Base-by-base conservation (phyloP, 2,888 invertebrate species). In the Diaprepes abbreviatus region DNA sequence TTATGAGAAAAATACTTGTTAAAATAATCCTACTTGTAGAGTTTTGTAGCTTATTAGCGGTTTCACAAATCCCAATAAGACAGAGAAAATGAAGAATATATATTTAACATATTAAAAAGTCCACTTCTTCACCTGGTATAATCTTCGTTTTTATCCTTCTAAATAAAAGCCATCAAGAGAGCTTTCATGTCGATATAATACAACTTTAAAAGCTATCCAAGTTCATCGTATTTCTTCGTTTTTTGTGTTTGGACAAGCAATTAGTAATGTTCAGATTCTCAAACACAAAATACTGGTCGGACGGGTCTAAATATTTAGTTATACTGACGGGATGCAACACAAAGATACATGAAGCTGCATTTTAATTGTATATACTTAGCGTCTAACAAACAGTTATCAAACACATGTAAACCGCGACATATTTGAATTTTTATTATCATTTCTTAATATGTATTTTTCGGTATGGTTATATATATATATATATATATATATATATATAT, bases 201-300 rank as follows among this genome's bases (percentile, higher is more conserved):
- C 48, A 12, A 28, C 28, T 48, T 21, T 55, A 64, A 64, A 64
- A 64, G 54, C 55, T 55, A 55, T 40, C 64, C 33, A 4, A 63
- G 48, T 28, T 40, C 65, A 16, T 45, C 33, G 33, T 43, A 33
- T 43, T 36, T 40, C 48, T 50, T 45, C 35, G 14, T 16, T 52
- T 66, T 62, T 62, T 67, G 45, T 62, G 38, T 67, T 67, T 67
- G 67, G 67, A 67, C 67, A 67, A 67, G 60, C 62, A 67, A 67
- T 67, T 67, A 67, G 67, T 62, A 60, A 62, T 62, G 62, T 62
- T 60, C 67, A 48, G 48, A 67, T 62, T 67, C 67, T 55, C 62
- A 67, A 67, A 67, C 59, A 59, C 50, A 48, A 65, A 48, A 55
- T 57, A 66, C 60, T 67, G 67, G 67, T 62, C 62, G 36, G 36